Evolutionary conservation across 2,797 vertebrate species (phyloP).

Genomic region (Halcyon leucocephala): DNA sequence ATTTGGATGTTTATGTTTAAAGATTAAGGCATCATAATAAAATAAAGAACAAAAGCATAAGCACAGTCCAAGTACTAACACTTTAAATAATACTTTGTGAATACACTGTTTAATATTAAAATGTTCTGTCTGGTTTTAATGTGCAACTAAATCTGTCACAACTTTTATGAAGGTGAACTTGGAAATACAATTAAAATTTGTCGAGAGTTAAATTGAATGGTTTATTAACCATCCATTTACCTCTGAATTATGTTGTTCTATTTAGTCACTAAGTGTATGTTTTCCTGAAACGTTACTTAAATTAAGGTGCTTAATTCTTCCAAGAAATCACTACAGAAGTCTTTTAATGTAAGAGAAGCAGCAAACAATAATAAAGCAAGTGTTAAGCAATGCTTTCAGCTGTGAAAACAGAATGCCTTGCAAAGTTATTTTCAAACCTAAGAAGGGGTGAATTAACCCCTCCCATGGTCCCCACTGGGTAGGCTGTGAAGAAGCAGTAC

Average conservation of each 20-base stretch:
- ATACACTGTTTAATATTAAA: background rate
- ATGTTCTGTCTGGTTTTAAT: background rate
- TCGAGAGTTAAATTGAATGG: background rate
- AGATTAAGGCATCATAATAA: background rate
- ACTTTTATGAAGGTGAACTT: background rate
- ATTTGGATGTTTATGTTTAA: background rate
- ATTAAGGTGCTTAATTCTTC: background rate
- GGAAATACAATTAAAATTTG: background rate
- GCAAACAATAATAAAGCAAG: background rate
- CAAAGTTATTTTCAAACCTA: background rate
- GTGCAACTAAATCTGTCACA: background rate
- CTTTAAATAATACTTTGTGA: background rate
- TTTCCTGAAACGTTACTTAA: conserved; percentile 3
- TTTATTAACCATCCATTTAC: background rate
- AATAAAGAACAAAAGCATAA: background rate
- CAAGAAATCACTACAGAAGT: background rate
- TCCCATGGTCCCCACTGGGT: background rate
- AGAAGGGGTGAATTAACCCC: background rate
- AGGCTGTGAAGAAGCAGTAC: background rate
- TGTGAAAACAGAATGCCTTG: background rate
- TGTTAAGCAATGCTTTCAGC: background rate
- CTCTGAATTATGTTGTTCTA: background rate
- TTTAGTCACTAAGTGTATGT: background rate
- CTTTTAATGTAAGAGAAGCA: background rate
- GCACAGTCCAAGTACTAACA: background rate